Conservation (phyloP, 2,797 vertebrate species). For the Danio tinwini region DNA sequence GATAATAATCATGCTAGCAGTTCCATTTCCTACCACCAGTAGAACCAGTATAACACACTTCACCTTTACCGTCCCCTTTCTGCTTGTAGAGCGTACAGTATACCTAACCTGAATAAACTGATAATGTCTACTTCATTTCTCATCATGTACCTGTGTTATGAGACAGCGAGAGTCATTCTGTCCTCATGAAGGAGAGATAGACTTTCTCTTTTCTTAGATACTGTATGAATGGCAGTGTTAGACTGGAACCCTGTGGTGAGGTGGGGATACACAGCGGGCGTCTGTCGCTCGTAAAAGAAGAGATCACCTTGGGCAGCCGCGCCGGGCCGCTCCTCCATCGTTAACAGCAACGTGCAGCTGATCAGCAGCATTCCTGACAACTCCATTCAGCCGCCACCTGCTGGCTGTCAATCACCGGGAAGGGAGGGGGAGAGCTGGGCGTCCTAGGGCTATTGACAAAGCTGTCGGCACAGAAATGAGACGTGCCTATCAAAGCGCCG, state of each 20-base stretch:
- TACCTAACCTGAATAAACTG: slow-evolving; percentile 52
- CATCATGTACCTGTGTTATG: slow-evolving; percentile 18
- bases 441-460: slow-evolving; percentile 81
- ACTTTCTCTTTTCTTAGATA: slow-evolving; percentile 37
- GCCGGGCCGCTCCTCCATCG: slow-evolving; percentile 73
- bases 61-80: slow-evolving; percentile 67
- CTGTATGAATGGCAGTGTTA: slow-evolving; percentile 58
- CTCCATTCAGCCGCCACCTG: slow-evolving; percentile 84
- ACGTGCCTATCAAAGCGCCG: slow-evolving; percentile 76
- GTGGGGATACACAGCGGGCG: slow-evolving; percentile 51
- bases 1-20: slow-evolving; percentile 33
- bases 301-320: slow-evolving; percentile 77
- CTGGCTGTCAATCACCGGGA: slow-evolving; percentile 82
- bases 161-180: slow-evolving; percentile 22
- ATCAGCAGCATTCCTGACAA: slow-evolving; percentile 79
- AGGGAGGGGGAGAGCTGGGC: slow-evolving; percentile 51
- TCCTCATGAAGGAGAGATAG: slow-evolving; percentile 30
- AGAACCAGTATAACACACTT: neutral
- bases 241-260: slow-evolving; percentile 55
- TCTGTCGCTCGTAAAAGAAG: slow-evolving; percentile 73
- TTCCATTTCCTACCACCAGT: neutral
- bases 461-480: slow-evolving; percentile 81
- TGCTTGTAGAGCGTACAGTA: slow-evolving; percentile 10
- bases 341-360: slow-evolving; percentile 74
- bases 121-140: slow-evolving; percentile 49